Evolutionary conservation across 2,888 invertebrate genomes (phyloP).

Genomic region (Sabatieria punctata): DNA sequence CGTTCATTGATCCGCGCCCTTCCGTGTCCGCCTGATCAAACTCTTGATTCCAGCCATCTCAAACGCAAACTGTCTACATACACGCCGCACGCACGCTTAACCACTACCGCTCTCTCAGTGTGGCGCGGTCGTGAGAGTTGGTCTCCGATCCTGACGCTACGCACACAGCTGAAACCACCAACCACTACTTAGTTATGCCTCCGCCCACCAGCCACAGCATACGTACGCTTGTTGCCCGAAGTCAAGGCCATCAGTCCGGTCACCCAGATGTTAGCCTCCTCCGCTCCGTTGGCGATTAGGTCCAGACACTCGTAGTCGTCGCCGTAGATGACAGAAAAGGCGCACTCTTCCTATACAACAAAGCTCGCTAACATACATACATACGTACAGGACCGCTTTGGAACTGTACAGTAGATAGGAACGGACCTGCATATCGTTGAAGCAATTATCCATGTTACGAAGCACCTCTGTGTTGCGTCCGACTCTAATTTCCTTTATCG

Average conservation of each 20-base stretch:
- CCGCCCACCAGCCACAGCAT: no score
- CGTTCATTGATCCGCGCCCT: slow-evolving; percentile 24
- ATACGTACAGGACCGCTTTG: not conserved
- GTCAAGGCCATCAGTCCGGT: slow-evolving; percentile 37
- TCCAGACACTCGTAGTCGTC: slow-evolving; percentile 42
- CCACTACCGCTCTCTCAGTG: slow-evolving; percentile 21
- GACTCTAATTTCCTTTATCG: slow-evolving; percentile 41
- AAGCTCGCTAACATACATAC: not conserved
- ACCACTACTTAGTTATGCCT: no score
- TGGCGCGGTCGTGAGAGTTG: slow-evolving; percentile 14
- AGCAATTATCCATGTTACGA: slow-evolving; percentile 34
- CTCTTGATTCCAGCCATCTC: slow-evolving; percentile 39
- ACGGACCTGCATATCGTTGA: slow-evolving; percentile 19
- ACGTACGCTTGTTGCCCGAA: slow-evolving; percentile 5
- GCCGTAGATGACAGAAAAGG: slow-evolving; percentile 44
- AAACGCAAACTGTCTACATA: no score
- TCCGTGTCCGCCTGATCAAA: slow-evolving; percentile 35
- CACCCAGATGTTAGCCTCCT: slow-evolving; percentile 45
- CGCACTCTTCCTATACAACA: slow-evolving; percentile 40
- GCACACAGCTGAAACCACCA: slow-evolving; percentile 17
- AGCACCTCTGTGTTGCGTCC: slow-evolving; percentile 42
- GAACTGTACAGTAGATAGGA: not conserved
- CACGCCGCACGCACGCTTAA: no score
- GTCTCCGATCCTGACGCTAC: slow-evolving; percentile 14
- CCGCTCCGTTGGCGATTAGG: slow-evolving; percentile 41